These are phyloP conservation scores for Herpetotheres cachinnans DNA, from an alignment of 2,113 vertebrate species.

Conservation along the genomic window DNA sequence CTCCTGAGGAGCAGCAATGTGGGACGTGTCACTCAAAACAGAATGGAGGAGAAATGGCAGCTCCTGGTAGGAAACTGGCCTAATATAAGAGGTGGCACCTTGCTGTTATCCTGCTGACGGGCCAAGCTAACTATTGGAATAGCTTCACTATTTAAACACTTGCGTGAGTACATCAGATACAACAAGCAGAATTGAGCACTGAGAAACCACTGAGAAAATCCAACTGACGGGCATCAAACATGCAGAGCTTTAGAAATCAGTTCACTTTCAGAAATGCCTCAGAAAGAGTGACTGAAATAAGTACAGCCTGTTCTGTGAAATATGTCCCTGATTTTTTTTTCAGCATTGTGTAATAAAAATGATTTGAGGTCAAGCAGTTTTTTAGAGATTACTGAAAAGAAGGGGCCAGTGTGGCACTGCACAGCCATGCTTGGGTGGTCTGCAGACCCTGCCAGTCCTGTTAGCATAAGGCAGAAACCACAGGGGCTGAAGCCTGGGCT, in stretches of 20 bases:
- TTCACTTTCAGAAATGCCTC: background rate
- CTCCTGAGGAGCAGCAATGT: background rate
- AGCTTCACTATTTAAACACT: background rate
- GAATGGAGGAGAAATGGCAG: background rate
- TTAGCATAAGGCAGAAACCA: background rate
- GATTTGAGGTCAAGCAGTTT: background rate
- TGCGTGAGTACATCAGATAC: background rate
- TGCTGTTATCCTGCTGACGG: background rate
- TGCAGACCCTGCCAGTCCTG: background rate
- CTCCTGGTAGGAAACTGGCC: background rate
- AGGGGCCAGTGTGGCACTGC: background rate
- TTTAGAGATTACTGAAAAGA: background rate
- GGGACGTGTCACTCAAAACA: background rate
- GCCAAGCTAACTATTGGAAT: background rate
- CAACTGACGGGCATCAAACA: background rate
- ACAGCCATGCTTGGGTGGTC: background rate
- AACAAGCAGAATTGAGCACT: background rate
- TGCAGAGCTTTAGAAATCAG: constrained; percentile 6
- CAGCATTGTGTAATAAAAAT: background rate
- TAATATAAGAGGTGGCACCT: background rate
- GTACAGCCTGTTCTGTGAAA: background rate
- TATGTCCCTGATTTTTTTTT: background rate
- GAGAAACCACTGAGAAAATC: constrained; percentile 4
- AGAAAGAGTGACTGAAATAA: background rate
- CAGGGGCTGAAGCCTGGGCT: background rate